These are phyloP conservation scores for Sebastes jordani DNA, from an alignment of 2,797 vertebrate species.

Conservation along the genomic window DNA sequence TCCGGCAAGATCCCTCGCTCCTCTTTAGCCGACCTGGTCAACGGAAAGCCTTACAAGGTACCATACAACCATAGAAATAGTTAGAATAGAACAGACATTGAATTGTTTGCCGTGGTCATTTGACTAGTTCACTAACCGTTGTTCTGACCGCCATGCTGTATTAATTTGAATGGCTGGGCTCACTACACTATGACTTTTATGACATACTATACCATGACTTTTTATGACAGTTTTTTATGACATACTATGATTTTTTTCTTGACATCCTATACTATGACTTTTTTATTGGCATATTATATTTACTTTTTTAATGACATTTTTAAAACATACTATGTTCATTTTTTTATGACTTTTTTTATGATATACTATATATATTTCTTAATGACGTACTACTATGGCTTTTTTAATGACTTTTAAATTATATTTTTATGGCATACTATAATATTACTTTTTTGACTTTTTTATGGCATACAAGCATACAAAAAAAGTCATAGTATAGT, in stretches of 20 bases:
- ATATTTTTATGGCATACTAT: too few relatives aligned
- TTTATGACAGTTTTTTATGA: neutral
- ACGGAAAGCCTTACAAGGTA: slow-evolving; percentile 92
- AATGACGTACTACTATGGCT: too few relatives aligned
- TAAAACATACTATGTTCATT: neutral
- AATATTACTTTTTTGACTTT: too few relatives aligned
- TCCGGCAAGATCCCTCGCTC: slow-evolving; percentile 96
- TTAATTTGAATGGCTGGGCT: neutral
- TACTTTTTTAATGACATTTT: too few relatives aligned
- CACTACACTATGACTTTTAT: neutral
- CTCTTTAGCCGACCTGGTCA: slow-evolving; percentile 87
- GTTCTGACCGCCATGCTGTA: neutral
- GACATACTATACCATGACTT: neutral
- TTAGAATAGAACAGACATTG: neutral
- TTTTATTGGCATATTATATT: neutral
- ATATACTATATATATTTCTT: neutral
- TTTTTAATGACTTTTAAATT: neutral
- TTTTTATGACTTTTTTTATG: neutral
- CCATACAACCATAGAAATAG: neutral
- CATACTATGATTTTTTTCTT: neutral
- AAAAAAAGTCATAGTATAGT: too few relatives aligned
- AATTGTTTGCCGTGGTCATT: neutral
- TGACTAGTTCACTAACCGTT: neutral
- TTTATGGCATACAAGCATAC: too few relatives aligned
- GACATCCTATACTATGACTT: neutral